phyloP scores from a whole-genome alignment of 2,113 vertebrate genomes.

The zebrafish (Danio rerio) region DNA sequence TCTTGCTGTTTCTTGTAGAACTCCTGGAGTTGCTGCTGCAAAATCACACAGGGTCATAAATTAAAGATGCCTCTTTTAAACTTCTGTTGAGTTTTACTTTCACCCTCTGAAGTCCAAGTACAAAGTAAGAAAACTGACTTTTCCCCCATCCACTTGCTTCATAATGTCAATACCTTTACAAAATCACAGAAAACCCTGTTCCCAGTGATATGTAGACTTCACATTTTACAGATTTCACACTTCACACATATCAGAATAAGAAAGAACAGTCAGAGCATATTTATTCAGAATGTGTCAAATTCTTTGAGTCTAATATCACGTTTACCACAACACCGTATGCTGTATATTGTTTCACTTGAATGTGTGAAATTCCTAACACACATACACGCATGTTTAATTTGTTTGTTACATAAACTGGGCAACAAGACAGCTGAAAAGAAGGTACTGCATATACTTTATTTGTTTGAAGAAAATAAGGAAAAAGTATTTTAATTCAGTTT shows the following conservation, averaged over 20 bases:
- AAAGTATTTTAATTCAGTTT: background rate
- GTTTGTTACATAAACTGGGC: background rate
- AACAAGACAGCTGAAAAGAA: background rate
- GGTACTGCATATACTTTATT: background rate
- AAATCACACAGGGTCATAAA: constrained; percentile 58
- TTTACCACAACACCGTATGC: background rate
- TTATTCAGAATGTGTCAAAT: background rate
- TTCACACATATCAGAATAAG: background rate
- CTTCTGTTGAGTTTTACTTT: background rate
- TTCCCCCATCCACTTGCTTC: background rate
- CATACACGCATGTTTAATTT: background rate
- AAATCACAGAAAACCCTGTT: background rate
- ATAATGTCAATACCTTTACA: too few species aligned
- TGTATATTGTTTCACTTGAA: background rate
- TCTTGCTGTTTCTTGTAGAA: constrained; percentile 99
- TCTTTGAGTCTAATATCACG: background rate
- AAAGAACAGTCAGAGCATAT: background rate
- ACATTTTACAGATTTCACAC: background rate
- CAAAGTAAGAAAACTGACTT: background rate
- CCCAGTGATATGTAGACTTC: background rate
- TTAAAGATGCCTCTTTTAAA: background rate
- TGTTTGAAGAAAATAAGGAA: background rate
- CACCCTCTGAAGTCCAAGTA: background rate
- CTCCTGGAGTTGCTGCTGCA: constrained; percentile 99
- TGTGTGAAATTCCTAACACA: background rate